Evolutionary conservation across 2,113 vertebrate genomes (phyloP).

Genomic region (Catagonus wagneri): DNA sequence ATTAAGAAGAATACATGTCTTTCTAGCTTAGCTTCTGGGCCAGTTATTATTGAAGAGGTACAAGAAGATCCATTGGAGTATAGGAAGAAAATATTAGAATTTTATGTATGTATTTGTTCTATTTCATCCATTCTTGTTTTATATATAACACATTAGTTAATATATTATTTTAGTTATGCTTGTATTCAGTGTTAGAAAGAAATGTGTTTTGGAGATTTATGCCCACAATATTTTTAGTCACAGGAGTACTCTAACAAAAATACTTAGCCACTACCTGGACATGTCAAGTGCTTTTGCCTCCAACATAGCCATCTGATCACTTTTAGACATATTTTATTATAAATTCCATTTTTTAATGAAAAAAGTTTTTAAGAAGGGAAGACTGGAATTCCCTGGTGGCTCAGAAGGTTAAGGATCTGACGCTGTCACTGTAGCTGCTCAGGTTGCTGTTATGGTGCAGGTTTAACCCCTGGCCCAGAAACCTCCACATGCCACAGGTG

Average conservation of each 20-base stretch:
- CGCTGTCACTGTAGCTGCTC: too few relatives aligned
- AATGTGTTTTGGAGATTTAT: neutral
- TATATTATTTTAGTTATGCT: neutral
- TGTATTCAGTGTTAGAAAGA: constrained; percentile 21
- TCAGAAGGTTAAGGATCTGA: too few relatives aligned
- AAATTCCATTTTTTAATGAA: neutral
- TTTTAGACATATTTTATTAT: constrained; percentile 38
- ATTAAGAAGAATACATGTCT: neutral
- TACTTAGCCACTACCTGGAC: neutral
- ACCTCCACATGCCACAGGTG: too few relatives aligned
- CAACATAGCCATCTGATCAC: neutral
- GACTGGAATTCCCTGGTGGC: neutral
- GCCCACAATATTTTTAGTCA: neutral
- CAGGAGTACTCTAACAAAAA: neutral
- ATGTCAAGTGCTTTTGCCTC: constrained; percentile 23
- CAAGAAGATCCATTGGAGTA: neutral
- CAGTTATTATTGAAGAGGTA: neutral
- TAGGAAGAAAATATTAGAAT: neutral
- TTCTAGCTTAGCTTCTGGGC: neutral
- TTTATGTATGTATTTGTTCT: neutral
- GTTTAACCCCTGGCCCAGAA: too few relatives aligned
- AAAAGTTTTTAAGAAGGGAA: constrained; percentile 26
- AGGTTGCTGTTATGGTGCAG: too few relatives aligned
- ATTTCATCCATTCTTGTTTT: constrained; percentile 11
- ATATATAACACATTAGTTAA: neutral